Evolutionary conservation across 2,797 vertebrate genomes (phyloP).

Genomic region (Sebastes matsubarae): DNA sequence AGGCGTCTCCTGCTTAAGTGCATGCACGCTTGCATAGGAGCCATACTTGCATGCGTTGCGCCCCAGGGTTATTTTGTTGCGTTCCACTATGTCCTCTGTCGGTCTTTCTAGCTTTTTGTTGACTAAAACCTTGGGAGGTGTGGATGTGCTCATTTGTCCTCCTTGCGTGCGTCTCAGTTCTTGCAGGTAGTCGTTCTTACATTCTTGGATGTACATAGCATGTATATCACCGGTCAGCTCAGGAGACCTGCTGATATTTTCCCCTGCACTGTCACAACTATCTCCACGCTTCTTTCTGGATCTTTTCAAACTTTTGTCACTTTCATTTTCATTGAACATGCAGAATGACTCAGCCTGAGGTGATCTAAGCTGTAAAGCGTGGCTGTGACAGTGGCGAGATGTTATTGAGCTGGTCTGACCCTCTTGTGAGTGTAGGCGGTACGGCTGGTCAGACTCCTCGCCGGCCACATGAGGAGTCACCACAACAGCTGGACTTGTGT

Average conservation of each 20-base stretch:
- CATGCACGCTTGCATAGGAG: slow-evolving; percentile 84
- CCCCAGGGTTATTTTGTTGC: slow-evolving; percentile 88
- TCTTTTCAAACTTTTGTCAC: not conserved
- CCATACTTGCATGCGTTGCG: slow-evolving; percentile 62
- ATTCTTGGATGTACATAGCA: not conserved
- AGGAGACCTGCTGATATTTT: not conserved
- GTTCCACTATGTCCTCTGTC: slow-evolving; percentile 83
- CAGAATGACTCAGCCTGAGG: not conserved
- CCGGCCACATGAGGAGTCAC: not conserved
- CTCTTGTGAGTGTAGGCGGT: slow-evolving; percentile 56
- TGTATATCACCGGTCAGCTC: slow-evolving; percentile 9
- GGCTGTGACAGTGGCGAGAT: not conserved
- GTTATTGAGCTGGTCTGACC: not conserved
- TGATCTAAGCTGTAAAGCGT: not conserved
- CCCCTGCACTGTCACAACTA: not conserved
- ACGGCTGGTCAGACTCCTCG: slow-evolving; percentile 29
- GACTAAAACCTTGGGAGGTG: not conserved
- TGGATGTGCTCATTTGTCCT: slow-evolving; percentile 7
- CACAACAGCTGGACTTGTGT: slow-evolving; percentile 27
- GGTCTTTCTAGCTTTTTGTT: slow-evolving; percentile 47
- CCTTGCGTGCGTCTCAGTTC: not conserved
- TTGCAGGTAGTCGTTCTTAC: not conserved
- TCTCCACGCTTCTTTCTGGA: not conserved
- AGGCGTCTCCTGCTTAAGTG: slow-evolving; percentile 65
- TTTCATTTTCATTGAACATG: not conserved